Percentiles rank a stretch among this genome's conserved stretches.
Conservation (phyloP, 1,140 invertebrate genomes). For the Macrobrachium nipponense region DNA sequence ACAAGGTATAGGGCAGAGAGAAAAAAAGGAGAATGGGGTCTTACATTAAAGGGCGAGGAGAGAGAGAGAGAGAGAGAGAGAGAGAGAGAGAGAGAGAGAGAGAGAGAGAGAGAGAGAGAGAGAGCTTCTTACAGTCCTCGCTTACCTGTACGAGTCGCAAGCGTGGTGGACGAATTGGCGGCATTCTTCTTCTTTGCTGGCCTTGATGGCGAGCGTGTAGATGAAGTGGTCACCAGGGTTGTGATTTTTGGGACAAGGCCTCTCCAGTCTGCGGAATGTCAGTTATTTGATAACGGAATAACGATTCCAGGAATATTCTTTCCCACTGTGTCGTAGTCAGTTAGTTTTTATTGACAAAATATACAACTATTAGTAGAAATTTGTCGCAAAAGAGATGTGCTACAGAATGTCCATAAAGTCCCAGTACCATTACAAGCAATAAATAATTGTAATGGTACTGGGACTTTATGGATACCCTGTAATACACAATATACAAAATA, state of each 20-base stretch:
- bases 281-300: conserved; percentile 1
- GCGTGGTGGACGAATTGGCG: conserved; percentile 64
- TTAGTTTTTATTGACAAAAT: no score
- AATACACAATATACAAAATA: no score
- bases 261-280: conserved; percentile 67
- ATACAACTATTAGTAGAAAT: no score
- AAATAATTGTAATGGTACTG: no score
- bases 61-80: conserved; percentile 3
- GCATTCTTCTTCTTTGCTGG: conserved; percentile 80
- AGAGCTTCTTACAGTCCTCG: not conserved
- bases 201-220: conserved; percentile 87
- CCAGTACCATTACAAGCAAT: no score
- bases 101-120: not conserved
- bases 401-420: no score
- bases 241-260: conserved; percentile 78
- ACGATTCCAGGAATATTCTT: no score
- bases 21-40: no score
- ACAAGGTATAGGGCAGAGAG: no score
- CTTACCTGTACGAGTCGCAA: conserved; percentile 62
- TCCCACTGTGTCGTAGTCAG: no score
- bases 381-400: no score
- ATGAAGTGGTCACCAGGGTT: conserved; percentile 97
- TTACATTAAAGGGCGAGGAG: not conserved
- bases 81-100: conserved; percentile 12
- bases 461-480: no score